Conservation (phyloP, 2,888 invertebrate species). For the Itoplectis maculator region DNA sequence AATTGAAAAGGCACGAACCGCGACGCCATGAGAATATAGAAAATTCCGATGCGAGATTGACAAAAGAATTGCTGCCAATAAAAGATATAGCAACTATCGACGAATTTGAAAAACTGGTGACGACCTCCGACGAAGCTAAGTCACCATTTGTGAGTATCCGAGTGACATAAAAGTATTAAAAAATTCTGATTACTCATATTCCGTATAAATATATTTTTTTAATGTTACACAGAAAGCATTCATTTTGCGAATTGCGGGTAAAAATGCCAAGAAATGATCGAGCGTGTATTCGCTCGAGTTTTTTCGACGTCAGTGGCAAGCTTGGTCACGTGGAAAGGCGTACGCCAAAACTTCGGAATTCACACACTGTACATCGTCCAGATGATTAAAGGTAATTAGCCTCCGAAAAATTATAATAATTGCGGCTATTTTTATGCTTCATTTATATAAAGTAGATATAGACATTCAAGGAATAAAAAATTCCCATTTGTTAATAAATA, state of each 20-base stretch:
- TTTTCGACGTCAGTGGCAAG: slow-evolving; percentile 30
- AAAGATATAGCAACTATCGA: slow-evolving; percentile 15
- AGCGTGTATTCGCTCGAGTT: slow-evolving; percentile 38
- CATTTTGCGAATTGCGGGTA: slow-evolving; percentile 20
- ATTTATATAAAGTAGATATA: not conserved
- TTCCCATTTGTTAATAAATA: slow-evolving; percentile 22
- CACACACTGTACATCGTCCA: slow-evolving; percentile 25
- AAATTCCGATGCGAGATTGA: slow-evolving; percentile 24
- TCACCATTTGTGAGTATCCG: slow-evolving; percentile 25
- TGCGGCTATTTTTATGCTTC: slow-evolving; percentile 14
- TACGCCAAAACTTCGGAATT: slow-evolving; percentile 25
- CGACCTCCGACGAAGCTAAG: slow-evolving; percentile 26
- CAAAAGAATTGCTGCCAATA: slow-evolving; percentile 9
- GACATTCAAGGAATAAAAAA: slow-evolving; percentile 3
- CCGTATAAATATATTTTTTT: slow-evolving; percentile 12
- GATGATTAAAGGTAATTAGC: slow-evolving; percentile 22
- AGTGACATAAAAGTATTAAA: not conserved
- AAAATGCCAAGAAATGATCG: slow-evolving; percentile 27
- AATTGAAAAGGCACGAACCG: slow-evolving; percentile 24
- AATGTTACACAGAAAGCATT: slow-evolving; percentile 31
- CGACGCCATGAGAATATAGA: slow-evolving; percentile 18
- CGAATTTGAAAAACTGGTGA: slow-evolving; percentile 19
- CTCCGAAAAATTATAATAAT: slow-evolving; percentile 21
- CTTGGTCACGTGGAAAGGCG: slow-evolving; percentile 25
- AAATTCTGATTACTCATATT: slow-evolving; percentile 27